Evolutionary conservation across 1,140 invertebrate species (phyloP).

Genomic region (Papilio machaon): DNA sequence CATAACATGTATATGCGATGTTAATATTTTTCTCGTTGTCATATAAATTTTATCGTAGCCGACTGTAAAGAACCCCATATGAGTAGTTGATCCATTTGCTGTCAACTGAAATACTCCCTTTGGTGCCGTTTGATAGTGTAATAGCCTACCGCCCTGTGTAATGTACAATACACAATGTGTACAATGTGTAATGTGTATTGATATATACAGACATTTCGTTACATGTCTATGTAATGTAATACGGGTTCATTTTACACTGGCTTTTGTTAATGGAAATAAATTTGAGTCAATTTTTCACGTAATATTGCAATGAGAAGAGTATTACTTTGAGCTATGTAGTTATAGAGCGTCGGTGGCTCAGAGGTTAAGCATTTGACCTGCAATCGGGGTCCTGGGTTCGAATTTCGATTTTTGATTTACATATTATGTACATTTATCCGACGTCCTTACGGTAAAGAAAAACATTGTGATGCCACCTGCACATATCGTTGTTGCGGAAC

Average conservation of each 20-base stretch:
- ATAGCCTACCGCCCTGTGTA: neutral
- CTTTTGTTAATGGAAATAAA: constrained; percentile 3
- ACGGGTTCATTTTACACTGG: neutral
- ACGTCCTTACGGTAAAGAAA: no score
- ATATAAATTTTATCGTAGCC: neutral
- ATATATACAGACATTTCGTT: neutral
- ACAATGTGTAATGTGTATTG: neutral
- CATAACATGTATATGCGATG: no score
- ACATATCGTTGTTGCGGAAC: no score
- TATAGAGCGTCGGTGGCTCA: no score
- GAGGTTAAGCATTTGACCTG: no score
- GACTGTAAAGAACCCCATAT: constrained; percentile 29
- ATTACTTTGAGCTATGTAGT: neutral
- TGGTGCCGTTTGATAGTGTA: constrained; percentile 16
- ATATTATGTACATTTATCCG: no score
- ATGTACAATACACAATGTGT: neutral
- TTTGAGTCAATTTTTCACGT: neutral
- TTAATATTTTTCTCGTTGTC: neutral
- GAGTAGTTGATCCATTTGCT: constrained; percentile 25
- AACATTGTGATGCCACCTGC: no score
- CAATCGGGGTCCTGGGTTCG: no score
- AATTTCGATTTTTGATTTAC: no score
- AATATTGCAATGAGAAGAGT: neutral
- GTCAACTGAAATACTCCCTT: constrained; percentile 12
- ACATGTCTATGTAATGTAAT: neutral